Conservation (phyloP, 1,140 invertebrate genomes). For the Batillaria attramentaria region DNA sequence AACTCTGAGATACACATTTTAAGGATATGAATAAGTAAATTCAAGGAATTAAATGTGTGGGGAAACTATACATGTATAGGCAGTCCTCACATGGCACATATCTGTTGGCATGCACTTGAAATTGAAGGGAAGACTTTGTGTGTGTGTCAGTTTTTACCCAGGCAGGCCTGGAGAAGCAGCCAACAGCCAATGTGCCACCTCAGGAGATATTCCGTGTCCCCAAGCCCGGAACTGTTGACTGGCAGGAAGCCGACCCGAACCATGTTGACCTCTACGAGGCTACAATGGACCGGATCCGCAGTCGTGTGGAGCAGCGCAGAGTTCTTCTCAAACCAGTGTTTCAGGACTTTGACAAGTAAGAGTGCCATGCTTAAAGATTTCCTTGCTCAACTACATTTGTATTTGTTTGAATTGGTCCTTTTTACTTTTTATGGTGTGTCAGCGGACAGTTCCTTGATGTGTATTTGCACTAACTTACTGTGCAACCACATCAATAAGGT, state of each 20-base stretch:
- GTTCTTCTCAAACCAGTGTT: conserved; percentile 69
- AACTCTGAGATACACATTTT: too few species aligned
- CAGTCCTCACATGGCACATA: too few species aligned
- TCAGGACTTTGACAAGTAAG: conserved; percentile 70
- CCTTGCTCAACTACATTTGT: background rate
- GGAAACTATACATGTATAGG: too few species aligned
- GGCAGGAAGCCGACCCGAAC: conserved; percentile 60
- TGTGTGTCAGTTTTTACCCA: conserved; percentile 69
- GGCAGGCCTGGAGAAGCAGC: conserved; percentile 66
- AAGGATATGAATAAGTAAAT: too few species aligned
- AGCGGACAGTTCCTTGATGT: background rate
- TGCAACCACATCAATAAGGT: too few species aligned
- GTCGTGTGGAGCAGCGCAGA: conserved; percentile 62
- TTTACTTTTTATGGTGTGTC: background rate
- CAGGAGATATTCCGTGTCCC: conserved; percentile 68
- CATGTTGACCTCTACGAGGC: conserved; percentile 59
- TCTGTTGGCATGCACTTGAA: too few species aligned
- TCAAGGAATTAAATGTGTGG: too few species aligned
- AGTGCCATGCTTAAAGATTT: background rate
- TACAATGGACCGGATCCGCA: conserved; percentile 62
- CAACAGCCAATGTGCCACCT: conserved; percentile 61
- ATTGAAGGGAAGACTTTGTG: too few species aligned
- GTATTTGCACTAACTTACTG: too few species aligned
- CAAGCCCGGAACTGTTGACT: conserved; percentile 69
- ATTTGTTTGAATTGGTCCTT: background rate